phyloP scores from a whole-genome alignment of 2,113 vertebrate genomes.

The Sardina pilchardus region DNA sequence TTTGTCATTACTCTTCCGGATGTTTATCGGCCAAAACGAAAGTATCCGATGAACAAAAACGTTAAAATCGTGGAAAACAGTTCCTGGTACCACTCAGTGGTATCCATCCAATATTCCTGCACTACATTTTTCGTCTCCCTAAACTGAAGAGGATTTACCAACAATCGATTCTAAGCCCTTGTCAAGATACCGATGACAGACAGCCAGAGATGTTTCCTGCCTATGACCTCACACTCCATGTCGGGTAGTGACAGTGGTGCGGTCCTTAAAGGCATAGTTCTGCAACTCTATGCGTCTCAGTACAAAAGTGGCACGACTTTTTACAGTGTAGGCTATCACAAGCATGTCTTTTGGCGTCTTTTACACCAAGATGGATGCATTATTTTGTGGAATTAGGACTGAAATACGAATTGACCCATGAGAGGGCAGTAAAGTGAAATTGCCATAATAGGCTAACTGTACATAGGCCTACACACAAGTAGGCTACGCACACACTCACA shows the following conservation, averaged over 20 bases:
- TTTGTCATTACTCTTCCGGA: neutral
- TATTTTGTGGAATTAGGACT: too few species aligned
- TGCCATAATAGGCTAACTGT: too few species aligned
- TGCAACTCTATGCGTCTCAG: neutral
- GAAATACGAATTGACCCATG: too few species aligned
- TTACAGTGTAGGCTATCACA: neutral
- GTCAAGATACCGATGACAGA: neutral
- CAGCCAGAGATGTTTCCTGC: neutral
- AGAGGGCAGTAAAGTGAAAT: too few species aligned
- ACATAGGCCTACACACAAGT: too few species aligned
- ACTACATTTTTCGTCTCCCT: neutral
- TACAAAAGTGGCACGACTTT: neutral
- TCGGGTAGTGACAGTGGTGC: neutral
- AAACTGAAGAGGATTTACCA: neutral
- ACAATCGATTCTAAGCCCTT: neutral
- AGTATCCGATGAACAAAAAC: neutral
- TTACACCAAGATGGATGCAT: too few species aligned
- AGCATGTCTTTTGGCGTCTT: too few species aligned
- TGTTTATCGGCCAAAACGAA: neutral
- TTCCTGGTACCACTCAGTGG: slow-evolving; percentile 1
- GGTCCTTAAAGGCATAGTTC: slow-evolving; percentile 6
- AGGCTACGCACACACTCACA: too few species aligned
- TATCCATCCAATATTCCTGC: neutral
- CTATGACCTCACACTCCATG: neutral
- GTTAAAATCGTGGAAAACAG: neutral